Evolutionary conservation across 2,797 vertebrate genomes (phyloP).

Genomic region (Neostethus bicornis): DNA sequence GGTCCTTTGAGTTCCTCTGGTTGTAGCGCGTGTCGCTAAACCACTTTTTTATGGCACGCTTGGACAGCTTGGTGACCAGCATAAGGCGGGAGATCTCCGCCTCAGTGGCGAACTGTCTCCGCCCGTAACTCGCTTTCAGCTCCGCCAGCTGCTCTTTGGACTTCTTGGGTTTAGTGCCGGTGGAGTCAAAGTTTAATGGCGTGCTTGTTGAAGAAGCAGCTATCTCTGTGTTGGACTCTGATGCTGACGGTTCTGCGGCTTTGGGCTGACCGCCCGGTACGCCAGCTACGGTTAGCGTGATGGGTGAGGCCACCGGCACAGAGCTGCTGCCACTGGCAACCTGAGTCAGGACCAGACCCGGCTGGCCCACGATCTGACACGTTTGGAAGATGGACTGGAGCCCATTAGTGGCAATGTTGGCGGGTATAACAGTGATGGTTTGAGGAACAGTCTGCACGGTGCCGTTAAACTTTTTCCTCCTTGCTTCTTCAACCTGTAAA

Average conservation of each 20-base stretch:
- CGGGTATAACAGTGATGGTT: conserved; percentile 96
- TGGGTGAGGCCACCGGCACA: conserved; percentile 87
- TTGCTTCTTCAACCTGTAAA: conserved; percentile 89
- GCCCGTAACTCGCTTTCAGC: conserved; percentile 93
- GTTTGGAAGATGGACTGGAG: conserved; percentile 96
- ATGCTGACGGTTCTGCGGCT: conserved; percentile 81
- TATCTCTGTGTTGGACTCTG: conserved; percentile 76
- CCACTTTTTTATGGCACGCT: conserved; percentile 99
- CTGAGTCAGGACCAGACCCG: conserved; percentile 93
- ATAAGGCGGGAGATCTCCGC: conserved; percentile 93
- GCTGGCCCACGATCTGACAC: conserved; percentile 95
- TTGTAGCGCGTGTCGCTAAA: conserved; percentile 99
- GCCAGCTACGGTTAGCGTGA: conserved; percentile 90
- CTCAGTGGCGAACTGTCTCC: conserved; percentile 92
- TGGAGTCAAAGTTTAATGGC: conserved; percentile 74
- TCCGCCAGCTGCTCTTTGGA: conserved; percentile 96
- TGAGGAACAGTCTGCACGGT: conserved; percentile 92
- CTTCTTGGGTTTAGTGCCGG: conserved; percentile 90
- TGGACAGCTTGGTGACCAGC: conserved; percentile 94
- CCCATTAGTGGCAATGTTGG: conserved; percentile 91
- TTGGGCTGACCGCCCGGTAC: conserved; percentile 84
- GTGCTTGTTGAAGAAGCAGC: conserved; percentile 59
- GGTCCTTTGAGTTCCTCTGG: conserved; percentile 95
- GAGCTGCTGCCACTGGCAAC: conserved; percentile 80
- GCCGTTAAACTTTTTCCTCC: conserved; percentile 95